phyloP scores from a whole-genome alignment of 2,888 invertebrate species.

The Zeuzera pyrina region DNA sequence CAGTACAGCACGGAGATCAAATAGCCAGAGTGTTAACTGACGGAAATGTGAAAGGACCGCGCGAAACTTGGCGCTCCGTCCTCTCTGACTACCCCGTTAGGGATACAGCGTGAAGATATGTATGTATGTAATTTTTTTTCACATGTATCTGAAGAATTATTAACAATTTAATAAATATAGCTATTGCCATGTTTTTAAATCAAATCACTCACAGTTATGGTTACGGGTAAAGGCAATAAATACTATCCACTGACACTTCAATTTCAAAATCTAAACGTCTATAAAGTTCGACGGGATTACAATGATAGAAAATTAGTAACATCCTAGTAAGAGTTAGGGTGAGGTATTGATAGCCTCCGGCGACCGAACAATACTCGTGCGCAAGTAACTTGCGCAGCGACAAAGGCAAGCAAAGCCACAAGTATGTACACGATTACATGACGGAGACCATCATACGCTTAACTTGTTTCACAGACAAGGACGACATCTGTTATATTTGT shows the following conservation, averaged over 20 bases:
- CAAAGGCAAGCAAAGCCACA: constrained; percentile 35
- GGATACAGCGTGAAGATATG: too few relatives aligned
- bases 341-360: constrained; percentile 59
- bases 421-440: constrained; percentile 38
- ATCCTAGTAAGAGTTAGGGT: constrained; percentile 64
- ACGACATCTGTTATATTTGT: constrained; percentile 35
- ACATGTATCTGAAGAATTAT: too few relatives aligned
- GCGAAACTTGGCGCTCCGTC: too few relatives aligned
- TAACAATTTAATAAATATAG: too few relatives aligned
- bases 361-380: constrained; percentile 45
- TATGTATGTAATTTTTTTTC: too few relatives aligned
- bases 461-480: constrained; percentile 27
- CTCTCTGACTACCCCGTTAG: too few relatives aligned
- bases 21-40: too few relatives aligned
- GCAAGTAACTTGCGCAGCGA: constrained; percentile 42
- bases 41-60: too few relatives aligned
- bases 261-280: constrained; percentile 59
- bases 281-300: constrained; percentile 61
- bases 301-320: constrained; percentile 71
- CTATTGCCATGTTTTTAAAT: too few relatives aligned
- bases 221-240: constrained; percentile 56
- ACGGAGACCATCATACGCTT: constrained; percentile 28
- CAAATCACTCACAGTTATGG: constrained; percentile 9
- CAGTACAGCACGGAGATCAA: too few relatives aligned
- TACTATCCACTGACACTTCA: constrained; percentile 63